Evolutionary conservation across 2,888 invertebrate species (phyloP).

Genomic region (Napeogenes sylphis): DNA sequence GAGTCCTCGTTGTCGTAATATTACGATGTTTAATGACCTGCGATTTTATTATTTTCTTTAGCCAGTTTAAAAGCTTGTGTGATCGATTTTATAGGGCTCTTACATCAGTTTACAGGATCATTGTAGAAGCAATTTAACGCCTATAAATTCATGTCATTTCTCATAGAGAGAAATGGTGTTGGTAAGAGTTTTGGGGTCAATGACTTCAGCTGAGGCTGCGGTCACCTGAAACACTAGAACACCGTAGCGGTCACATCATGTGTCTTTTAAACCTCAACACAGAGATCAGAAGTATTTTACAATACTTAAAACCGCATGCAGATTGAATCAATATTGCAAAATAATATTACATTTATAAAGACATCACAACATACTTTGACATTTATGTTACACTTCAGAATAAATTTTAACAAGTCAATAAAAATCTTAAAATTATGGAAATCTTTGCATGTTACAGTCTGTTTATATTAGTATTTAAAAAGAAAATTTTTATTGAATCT

Average conservation of each 20-base stretch:
- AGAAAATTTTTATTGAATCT: slow-evolving; percentile 41
- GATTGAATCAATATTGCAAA: slow-evolving; percentile 2
- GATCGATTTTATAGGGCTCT: slow-evolving; percentile 1
- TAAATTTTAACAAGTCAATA: no score
- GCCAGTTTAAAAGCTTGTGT: slow-evolving; percentile 5
- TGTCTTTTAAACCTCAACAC: slow-evolving; percentile 39
- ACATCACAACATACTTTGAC: no score
- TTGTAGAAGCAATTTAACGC: slow-evolving; percentile 62
- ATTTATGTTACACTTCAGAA: no score
- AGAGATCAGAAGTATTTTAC: slow-evolving; percentile 16
- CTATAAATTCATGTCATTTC: slow-evolving; percentile 38
- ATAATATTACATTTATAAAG: no score
- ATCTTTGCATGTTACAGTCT: not conserved
- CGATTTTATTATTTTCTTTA: slow-evolving; percentile 1
- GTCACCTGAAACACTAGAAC: slow-evolving; percentile 68
- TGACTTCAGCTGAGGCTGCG: slow-evolving; percentile 59
- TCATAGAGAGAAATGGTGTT: slow-evolving; percentile 53
- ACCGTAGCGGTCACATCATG: slow-evolving; percentile 51
- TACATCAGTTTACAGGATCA: slow-evolving; percentile 49
- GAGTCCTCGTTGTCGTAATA: not conserved
- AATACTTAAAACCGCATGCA: not conserved
- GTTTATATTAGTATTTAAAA: not conserved
- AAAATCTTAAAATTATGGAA: not conserved
- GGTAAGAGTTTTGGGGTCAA: slow-evolving; percentile 58
- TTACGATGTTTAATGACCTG: slow-evolving; percentile 2